Base-by-base conservation (phyloP, 2,797 vertebrate species). In the Loriculus beryllinus region DNA sequence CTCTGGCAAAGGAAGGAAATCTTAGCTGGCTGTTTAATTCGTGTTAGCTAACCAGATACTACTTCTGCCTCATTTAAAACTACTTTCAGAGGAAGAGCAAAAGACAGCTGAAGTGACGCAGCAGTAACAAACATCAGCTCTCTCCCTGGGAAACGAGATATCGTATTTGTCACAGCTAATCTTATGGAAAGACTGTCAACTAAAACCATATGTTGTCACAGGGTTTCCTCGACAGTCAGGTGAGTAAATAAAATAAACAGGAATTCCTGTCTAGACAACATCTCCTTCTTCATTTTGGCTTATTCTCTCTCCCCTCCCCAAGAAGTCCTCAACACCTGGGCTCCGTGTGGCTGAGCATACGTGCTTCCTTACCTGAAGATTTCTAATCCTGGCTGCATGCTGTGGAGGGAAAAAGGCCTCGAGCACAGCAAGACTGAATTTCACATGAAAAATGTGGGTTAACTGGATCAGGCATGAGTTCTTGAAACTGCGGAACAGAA, bases 311-410 rank as follows among this genome's bases (percentile, higher is more conserved):
- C 9, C 25, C 6, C 2, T 54, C 14, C 45, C 63, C 12, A 18
- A 12, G 22, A 57, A 31, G 17, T 25, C 43, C 14, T 51, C 69
- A 57, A 56, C 31, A 83, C n/a, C 57, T 39, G 63, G 45, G 42
- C 35, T 63, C 51, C 5, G 1, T 1, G 2, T 9, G 51, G 42
- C n/a, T 1, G 6, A 67, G 26, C 49, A 23, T 13, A 10, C 0
- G 0, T 43, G 25, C 20, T 49, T 72, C 28, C 42, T 70, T 20
- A 59, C 33, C 35, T 13, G 22, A 48, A 43, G 18, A 28, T 43
- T 72, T 91, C 42, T 12, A 45, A 16, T 45, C 31, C 48, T 79
- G 54, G 16, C 29, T 2, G 0, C 29, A 21, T 62, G 10, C 42
- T 86, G 5, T 10, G 37, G 31, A 87, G 33, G 43, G 4, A 23